These are phyloP conservation scores for Pipistrellus kuhlii DNA, from an alignment of 2,797 vertebrate species.

Conservation along the genomic window DNA sequence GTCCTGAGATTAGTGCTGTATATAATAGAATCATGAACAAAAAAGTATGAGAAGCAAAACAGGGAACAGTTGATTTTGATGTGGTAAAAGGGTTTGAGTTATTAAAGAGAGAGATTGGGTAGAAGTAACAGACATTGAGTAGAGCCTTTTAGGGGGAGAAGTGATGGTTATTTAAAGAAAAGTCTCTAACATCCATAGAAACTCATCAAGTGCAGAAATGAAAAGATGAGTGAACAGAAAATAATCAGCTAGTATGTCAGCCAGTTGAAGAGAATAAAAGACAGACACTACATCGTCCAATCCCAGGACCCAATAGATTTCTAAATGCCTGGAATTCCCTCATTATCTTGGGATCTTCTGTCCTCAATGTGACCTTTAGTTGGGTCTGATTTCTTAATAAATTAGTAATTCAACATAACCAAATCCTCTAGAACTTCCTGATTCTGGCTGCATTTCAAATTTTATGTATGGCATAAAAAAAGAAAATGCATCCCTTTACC, in stretches of 20 bases:
- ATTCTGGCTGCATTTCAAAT: conserved; percentile 11
- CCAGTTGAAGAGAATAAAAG: neutral
- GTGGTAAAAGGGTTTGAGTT: neutral
- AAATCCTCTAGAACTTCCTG: neutral
- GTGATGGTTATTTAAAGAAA: neutral
- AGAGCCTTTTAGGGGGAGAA: neutral
- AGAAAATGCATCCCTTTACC: neutral
- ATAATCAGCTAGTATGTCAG: neutral
- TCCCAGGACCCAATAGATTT: neutral
- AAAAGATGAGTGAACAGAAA: neutral
- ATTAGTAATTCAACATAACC: neutral
- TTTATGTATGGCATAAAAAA: neutral
- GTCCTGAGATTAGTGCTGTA: neutral
- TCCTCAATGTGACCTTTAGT: conserved; percentile 6
- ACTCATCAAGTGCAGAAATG: neutral
- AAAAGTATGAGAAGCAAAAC: neutral
- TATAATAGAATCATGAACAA: neutral
- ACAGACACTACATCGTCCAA: neutral
- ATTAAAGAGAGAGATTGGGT: neutral
- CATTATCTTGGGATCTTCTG: neutral
- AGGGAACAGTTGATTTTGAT: neutral
- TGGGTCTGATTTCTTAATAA: conserved; percentile 17
- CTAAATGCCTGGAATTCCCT: neutral
- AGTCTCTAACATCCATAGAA: neutral
- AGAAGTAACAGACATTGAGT: neutral